Evolutionary conservation across 2,797 vertebrate genomes (phyloP), one percentile per base, ranked within the genome.

Genomic region (Coendou prehensilis): DNA sequence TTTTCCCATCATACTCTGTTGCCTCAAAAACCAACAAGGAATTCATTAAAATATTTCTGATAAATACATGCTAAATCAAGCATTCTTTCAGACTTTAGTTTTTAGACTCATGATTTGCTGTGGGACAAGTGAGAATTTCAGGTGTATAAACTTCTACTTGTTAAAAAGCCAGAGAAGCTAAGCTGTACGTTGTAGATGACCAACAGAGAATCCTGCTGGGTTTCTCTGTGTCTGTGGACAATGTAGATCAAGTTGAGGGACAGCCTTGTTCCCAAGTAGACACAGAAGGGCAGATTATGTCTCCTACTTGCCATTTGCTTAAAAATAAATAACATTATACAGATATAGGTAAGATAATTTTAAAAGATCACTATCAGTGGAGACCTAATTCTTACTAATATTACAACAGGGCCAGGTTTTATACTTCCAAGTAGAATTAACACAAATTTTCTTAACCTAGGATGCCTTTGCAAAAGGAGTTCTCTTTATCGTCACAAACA

Each of bases 41-140:
- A 86, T 59, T 96, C n/a, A n/a, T 87, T 69, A 93, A 63, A 30
- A 56, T 15, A 50, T 87, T 87, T 85, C 80, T 93, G 71, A 92
- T 67, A 85, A 93, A 71, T 95, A 92, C 59, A 57, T 84, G 54
- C 61, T 95, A 91, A 95, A 78, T 3, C 17, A 73, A 82, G 89
- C 30, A 50, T 96, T 94, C 63, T 69, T 96, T 95, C 87, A 20
- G 30, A 87, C 33, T 95, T 26, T 57, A 73, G 45, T 30, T 92
- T 87, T 26, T 92, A 73, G 52, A 50, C 28, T 61, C 9, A 61
- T 94, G 11, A 69, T 87, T 85, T 96, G 30, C 69, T 83, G 26
- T 84, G 67, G 23, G 41, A 45, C 20, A 37, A 84, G 87, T 69
- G 41, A 96, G 41, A 90, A 94, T 64, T 81, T 9, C 23, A 76